These are phyloP conservation scores for Paralichthys olivaceus DNA, from an alignment of 2,113 vertebrate species.

Conservation along the genomic window DNA sequence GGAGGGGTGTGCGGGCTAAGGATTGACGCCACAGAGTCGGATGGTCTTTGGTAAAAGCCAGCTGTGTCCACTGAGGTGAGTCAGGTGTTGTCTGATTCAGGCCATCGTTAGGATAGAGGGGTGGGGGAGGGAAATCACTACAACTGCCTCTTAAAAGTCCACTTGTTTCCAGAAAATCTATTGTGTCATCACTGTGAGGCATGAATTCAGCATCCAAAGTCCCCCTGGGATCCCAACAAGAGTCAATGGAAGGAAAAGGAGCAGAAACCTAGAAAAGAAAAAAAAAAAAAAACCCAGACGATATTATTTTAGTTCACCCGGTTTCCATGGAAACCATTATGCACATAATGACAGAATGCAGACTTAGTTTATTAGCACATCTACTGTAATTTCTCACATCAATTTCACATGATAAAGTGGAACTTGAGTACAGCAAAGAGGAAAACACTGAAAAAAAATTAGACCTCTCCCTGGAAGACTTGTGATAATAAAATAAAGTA, in stretches of 20 bases:
- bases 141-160: slow-evolving; percentile 41
- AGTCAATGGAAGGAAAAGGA: slow-evolving; percentile 34
- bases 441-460: background rate
- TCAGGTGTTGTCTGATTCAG: slow-evolving; percentile 72
- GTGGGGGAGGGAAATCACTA: slow-evolving; percentile 8
- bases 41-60: slow-evolving; percentile 62
- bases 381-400: slow-evolving; percentile 10
- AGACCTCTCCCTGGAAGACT: background rate
- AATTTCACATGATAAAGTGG: background rate
- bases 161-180: slow-evolving; percentile 73
- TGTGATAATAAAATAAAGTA: background rate
- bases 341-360: slow-evolving; percentile 34
- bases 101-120: slow-evolving; percentile 27
- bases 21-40: slow-evolving; percentile 36
- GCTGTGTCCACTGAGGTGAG: slow-evolving; percentile 73
- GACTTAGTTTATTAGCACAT: slow-evolving; percentile 20
- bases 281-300: slow-evolving; percentile 13
- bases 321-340: slow-evolving; percentile 29
- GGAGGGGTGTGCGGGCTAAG: slow-evolving; percentile 1
- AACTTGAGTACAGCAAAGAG: background rate
- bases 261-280: background rate
- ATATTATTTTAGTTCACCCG: background rate
- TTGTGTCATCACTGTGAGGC: slow-evolving; percentile 70
- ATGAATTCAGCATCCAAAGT: slow-evolving; percentile 37
- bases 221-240: slow-evolving; percentile 10